A percentile compares a stretch with the other conserved stretches of the same genome.
These are phyloP conservation scores for Rousettus madagascariensis DNA, from an alignment of 2,797 vertebrate species.

Conservation along the genomic window DNA sequence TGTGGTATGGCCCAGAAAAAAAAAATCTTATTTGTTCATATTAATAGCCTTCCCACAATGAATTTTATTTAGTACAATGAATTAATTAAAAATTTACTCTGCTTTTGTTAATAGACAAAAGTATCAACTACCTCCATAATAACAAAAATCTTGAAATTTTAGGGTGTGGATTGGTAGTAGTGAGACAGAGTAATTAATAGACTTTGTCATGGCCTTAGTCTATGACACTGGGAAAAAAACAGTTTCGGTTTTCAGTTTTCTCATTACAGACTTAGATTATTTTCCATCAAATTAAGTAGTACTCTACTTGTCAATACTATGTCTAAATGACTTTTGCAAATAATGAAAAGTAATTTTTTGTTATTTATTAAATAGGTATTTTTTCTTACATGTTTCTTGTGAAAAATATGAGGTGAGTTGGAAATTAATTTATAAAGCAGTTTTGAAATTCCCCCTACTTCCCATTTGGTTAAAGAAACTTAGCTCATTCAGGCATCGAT, in stretches of 20 bases:
- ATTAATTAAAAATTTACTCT: slow-evolving; percentile 23
- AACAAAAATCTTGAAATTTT: neutral
- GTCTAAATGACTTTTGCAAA: slow-evolving; percentile 17
- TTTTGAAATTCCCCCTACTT: neutral
- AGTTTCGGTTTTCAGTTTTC: neutral
- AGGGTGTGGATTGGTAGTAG: neutral
- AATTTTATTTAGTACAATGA: slow-evolving; percentile 20
- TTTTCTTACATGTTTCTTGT: neutral
- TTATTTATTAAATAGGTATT: slow-evolving; percentile 26
- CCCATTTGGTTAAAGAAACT: neutral
- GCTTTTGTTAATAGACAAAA: slow-evolving; percentile 41
- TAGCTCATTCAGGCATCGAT: neutral
- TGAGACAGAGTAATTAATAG: neutral
- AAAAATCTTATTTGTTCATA: slow-evolving; percentile 24
- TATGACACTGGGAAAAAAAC: neutral
- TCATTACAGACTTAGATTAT: neutral
- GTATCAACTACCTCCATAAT: neutral
- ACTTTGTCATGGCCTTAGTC: neutral
- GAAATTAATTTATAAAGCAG: slow-evolving; percentile 43
- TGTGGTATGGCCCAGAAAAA: neutral
- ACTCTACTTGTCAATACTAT: neutral
- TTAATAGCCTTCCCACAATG: neutral
- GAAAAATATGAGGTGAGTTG: neutral
- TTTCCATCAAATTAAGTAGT: neutral
- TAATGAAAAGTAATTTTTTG: slow-evolving; percentile 37